These are phyloP conservation scores for Lottia scabra DNA, from an alignment of 2,888 invertebrate species.

Conservation along the genomic window DNA sequence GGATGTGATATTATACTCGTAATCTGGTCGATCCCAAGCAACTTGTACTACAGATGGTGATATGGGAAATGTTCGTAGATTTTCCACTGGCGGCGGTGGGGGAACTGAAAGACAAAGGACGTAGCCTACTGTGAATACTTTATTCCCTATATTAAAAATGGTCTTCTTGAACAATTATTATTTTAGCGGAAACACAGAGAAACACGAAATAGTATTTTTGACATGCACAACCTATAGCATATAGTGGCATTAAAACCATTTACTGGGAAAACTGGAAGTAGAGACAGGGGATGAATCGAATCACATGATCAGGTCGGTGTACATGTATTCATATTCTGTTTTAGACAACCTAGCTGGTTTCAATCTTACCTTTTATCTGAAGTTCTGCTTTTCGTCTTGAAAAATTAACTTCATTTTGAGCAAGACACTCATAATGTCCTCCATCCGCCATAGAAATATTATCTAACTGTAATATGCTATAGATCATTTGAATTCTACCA, in stretches of 20 bases:
- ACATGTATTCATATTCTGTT: too few species aligned
- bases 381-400: slow-evolving; percentile 6
- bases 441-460: slow-evolving; percentile 9
- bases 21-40: slow-evolving; percentile 33
- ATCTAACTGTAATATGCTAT: slow-evolving; percentile 20
- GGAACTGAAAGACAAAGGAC: slow-evolving; percentile 19
- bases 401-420: slow-evolving; percentile 12
- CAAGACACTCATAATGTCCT: slow-evolving; percentile 28
- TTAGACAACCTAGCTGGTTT: too few species aligned
- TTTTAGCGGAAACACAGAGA: too few species aligned
- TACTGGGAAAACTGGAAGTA: too few species aligned
- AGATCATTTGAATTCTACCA: not conserved
- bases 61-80: slow-evolving; percentile 28
- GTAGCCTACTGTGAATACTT: too few species aligned
- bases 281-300: too few species aligned
- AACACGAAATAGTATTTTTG: too few species aligned
- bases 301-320: too few species aligned
- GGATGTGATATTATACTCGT: slow-evolving; percentile 27
- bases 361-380: slow-evolving; percentile 18
- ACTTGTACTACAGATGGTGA: slow-evolving; percentile 29
- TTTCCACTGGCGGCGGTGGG: slow-evolving; percentile 24
- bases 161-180: too few species aligned
- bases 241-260: too few species aligned
- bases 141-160: too few species aligned
- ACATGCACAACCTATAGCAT: too few species aligned